Evolutionary conservation across 2,888 invertebrate species (phyloP).

Genomic region (Acanthopleura granulata): DNA sequence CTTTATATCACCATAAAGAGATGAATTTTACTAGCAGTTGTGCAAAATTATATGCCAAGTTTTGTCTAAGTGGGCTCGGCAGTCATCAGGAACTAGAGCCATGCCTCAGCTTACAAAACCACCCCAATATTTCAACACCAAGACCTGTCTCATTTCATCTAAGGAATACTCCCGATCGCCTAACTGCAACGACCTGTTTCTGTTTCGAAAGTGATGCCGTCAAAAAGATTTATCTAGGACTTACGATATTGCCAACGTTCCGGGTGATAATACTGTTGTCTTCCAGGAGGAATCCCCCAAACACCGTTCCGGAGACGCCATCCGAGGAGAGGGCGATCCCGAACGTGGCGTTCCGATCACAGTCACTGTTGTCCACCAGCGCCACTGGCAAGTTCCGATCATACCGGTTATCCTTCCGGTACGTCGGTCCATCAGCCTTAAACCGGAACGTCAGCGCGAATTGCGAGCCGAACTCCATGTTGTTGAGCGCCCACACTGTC

Average conservation of each 20-base stretch:
- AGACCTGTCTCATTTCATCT: background rate
- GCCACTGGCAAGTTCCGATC: slow-evolving; percentile 21
- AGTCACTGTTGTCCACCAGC: slow-evolving; percentile 40
- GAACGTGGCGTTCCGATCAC: slow-evolving; percentile 38
- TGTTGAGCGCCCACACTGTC: slow-evolving; percentile 40
- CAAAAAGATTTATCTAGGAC: background rate
- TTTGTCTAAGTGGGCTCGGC: too few species aligned
- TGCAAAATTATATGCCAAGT: too few species aligned
- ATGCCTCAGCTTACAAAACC: background rate
- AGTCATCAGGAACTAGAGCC: too few species aligned
- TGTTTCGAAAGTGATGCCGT: too few species aligned
- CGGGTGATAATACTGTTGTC: slow-evolving; percentile 32
- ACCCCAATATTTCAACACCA: background rate
- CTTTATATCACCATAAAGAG: too few species aligned
- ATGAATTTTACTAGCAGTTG: too few species aligned
- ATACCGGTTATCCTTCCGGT: slow-evolving; percentile 11
- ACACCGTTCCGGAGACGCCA: slow-evolving; percentile 25
- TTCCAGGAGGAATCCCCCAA: slow-evolving; percentile 35
- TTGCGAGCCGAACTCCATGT: slow-evolving; percentile 39
- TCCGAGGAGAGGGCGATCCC: slow-evolving; percentile 32
- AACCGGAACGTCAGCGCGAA: slow-evolving; percentile 32
- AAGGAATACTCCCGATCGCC: background rate
- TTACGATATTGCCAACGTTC: slow-evolving; percentile 30
- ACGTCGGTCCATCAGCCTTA: slow-evolving; percentile 6
- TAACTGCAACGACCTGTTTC: too few species aligned